phyloP scores from a whole-genome alignment of 2,113 vertebrate species.

The Bungarus multicinctus region DNA sequence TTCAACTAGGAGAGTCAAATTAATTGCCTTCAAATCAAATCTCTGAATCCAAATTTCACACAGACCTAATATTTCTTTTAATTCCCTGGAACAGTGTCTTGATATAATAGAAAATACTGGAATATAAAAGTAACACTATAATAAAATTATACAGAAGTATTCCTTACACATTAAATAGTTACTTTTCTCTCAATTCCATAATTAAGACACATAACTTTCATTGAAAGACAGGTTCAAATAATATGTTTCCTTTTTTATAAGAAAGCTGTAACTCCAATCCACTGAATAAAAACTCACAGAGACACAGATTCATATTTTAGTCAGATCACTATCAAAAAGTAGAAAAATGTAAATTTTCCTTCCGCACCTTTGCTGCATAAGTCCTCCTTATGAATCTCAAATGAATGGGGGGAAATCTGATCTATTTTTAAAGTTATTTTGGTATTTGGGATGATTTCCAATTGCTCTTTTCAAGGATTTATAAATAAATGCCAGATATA shows the following conservation, averaged over 20 bases:
- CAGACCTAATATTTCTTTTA: not conserved
- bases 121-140: not conserved
- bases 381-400: conserved; percentile 41
- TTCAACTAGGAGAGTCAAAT: not conserved
- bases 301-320: not conserved
- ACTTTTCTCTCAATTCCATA: not conserved
- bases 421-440: conserved; percentile 74
- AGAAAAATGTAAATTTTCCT: not conserved
- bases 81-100: not conserved
- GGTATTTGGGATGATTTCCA: conserved; percentile 71
- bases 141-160: not conserved
- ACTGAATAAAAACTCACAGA: not conserved
- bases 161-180: not conserved
- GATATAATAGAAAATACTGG: not conserved
- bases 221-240: not conserved
- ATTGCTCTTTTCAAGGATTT: conserved; percentile 65
- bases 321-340: conserved; percentile 52
- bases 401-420: conserved; percentile 40
- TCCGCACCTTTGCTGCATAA: conserved; percentile 13
- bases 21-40: not conserved
- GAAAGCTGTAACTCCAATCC: not conserved
- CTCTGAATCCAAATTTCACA: not conserved
- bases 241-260: not conserved
- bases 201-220: not conserved
- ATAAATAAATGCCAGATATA: conserved; percentile 69